phyloP scores from a whole-genome alignment of 2,113 vertebrate species.

The Piaya cayana region DNA sequence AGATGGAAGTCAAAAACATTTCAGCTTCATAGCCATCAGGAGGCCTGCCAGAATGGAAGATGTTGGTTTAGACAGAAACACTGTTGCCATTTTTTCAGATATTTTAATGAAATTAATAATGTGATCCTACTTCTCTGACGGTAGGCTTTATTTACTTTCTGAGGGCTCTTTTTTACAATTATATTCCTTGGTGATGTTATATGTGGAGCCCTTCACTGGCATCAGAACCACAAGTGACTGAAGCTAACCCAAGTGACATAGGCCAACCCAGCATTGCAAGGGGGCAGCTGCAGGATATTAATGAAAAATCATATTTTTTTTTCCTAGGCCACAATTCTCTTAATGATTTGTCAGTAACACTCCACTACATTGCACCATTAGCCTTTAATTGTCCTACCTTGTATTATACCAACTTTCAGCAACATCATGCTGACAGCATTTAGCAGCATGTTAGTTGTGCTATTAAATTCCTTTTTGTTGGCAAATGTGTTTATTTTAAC shows the following conservation, averaged over 20 bases:
- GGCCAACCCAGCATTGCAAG: not conserved
- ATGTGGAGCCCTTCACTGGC: fast-evolving
- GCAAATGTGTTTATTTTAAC: not conserved
- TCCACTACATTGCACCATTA: not conserved
- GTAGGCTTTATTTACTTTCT: not conserved
- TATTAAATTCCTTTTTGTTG: not conserved
- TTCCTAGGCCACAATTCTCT: not conserved
- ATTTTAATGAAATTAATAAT: not conserved
- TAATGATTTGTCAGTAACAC: not conserved
- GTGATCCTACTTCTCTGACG: not conserved
- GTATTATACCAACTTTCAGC: not conserved
- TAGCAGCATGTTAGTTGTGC: not conserved
- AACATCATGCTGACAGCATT: not conserved
- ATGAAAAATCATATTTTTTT: not conserved
- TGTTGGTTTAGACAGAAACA: not conserved
- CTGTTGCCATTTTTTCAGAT: not conserved
- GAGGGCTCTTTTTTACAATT: not conserved
- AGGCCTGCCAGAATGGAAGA: not conserved
- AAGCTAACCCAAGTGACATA: not conserved
- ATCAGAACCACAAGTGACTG: not conserved
- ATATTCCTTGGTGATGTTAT: not conserved
- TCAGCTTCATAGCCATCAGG: not conserved
- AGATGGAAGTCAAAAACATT: not conserved
- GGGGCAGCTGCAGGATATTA: not conserved
- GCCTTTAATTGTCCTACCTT: not conserved